Evolutionary conservation across 2,113 vertebrate species (phyloP), one percentile per base, ranked within the genome.

Genomic region (Xenotilapia caudafasciata): DNA sequence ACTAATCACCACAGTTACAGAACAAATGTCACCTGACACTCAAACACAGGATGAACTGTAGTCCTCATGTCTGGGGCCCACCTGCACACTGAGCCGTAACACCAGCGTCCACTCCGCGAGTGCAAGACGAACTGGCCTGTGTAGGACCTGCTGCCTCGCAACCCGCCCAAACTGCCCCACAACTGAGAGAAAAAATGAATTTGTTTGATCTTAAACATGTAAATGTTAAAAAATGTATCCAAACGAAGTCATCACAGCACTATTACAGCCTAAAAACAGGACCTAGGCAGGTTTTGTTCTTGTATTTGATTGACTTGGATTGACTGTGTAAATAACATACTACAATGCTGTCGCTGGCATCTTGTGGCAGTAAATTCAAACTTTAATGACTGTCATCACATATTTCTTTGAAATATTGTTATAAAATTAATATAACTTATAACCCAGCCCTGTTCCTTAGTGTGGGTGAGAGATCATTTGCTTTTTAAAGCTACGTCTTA

Each of bases 111-210:
- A 62, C 58, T 35, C 58, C 9, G 28, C 1, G 17, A 65, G 31
- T 62, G 9, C 17, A 35, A 62, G 58, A 35, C 0, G 17, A 62
- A 12, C 60, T 0, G 0, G 6, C 58, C 58, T 0, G 31, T 65
- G 31, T 12, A 7, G 17, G 3, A 65, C 31, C 17, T 65, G 60
- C 60, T 35, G 60, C 6, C 4, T 65, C 4, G 1, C 31, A n/a
- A 2, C 31, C 58, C 21, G 6, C 21, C 53, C 58, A 35, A 35
- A n/a, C 58, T 62, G 6, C 9, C 58, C 54, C 31, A 62, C 58
- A 35, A 35, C 9, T 12, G 31, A 65, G 60, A 62, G 31, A 35
- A 7, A 60, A 62, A 65, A 65, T n/a, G 0, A n/a, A 65, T 65
- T 65, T 62, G 31, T 62, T 33, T 65, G 31, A n/a, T 65, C 31